Base-by-base conservation (phyloP, 2,888 invertebrate genomes). In the Scaptomyza cyrtandrae region DNA sequence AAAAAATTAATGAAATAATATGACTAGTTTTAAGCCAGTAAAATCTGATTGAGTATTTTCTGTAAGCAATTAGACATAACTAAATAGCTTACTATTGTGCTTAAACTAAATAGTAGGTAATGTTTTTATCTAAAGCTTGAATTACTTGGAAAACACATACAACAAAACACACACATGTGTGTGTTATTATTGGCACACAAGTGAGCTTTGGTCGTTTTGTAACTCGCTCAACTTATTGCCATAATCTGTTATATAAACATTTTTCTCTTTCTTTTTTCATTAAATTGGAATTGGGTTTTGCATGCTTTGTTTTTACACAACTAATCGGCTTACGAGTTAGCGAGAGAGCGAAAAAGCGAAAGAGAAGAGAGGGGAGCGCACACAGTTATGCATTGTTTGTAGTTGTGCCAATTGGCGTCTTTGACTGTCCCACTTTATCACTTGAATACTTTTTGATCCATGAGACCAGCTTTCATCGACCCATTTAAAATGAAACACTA, bases 161-260 rank as follows among this genome's bases (percentile, higher is more conserved):
- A n/a, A 46, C 31, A 45, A 6, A 29, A 16, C 27, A 13, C 5
- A 0, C 35, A 29, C 19, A 24, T 6, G 13, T 19, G n/a, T 9
- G 16, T 19, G 19, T 29, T 39, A 24, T 39, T 14, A 14, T 9
- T 39, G 39, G 14, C 14, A 16, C 41, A 27, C 52, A 50, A 48
- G 46, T 29, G 58, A 75, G 75, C 79, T 76, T 66, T 72, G 70
- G 60, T 59, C 53, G 70, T 71, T 79, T 70, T 66, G 71, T 64
- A 75, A 77, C 82, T 75, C 71, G 67, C 59, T 48, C 74, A 68
- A 70, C 85, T 82, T 85, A 82, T 82, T 82, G 81, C 82, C 77
- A 75, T 82, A 85, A 82, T 79, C 81, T 62, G 71, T 65, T 81
- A 70, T 70, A 68, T 65, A 81, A 81, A 75, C 68, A 81, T 70